A percentile compares a stretch with the other conserved stretches of the same genome.
These are phyloP conservation scores for Epinotia demarniana DNA, from an alignment of 2,888 invertebrate species.

Conservation along the genomic window DNA sequence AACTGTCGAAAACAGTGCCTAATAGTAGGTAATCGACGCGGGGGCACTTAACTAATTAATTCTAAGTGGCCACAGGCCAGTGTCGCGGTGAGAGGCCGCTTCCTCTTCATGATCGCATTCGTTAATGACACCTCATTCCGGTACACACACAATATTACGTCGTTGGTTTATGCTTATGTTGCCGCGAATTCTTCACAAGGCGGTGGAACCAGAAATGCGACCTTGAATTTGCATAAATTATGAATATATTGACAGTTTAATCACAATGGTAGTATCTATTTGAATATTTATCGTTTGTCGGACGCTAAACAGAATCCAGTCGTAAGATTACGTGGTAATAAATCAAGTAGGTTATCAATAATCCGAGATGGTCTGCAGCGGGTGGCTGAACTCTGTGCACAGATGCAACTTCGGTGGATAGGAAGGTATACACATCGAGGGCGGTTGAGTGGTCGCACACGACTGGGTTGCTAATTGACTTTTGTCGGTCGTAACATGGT, in stretches of 20 bases:
- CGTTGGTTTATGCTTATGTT: constrained; percentile 51
- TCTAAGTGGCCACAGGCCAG: constrained; percentile 53
- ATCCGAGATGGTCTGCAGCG: constrained; percentile 49
- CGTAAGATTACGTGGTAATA: constrained; percentile 52
- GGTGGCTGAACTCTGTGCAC: constrained; percentile 61
- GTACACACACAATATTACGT: constrained; percentile 49
- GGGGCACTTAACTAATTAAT: constrained; percentile 52
- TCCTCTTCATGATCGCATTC: constrained; percentile 58
- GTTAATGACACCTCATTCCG: constrained; percentile 54
- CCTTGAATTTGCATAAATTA: constrained; percentile 53
- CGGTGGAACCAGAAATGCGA: constrained; percentile 55
- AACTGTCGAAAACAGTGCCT: constrained; percentile 6
- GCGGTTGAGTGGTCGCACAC: constrained; percentile 66
- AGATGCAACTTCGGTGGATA: constrained; percentile 61
- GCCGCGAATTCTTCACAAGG: constrained; percentile 49
- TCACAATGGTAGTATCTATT: constrained; percentile 37
- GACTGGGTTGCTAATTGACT: constrained; percentile 70
- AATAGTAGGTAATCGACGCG: constrained; percentile 30
- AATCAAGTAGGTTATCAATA: constrained; percentile 57
- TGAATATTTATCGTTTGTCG: constrained; percentile 46
- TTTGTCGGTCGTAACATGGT: constrained; percentile 62
- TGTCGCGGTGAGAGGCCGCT: constrained; percentile 54
- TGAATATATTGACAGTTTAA: constrained; percentile 40
- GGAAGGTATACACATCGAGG: constrained; percentile 59
- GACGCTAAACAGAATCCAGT: constrained; percentile 45